phyloP scores from a whole-genome alignment of 2,797 vertebrate genomes.

The Clamator glandarius region DNA sequence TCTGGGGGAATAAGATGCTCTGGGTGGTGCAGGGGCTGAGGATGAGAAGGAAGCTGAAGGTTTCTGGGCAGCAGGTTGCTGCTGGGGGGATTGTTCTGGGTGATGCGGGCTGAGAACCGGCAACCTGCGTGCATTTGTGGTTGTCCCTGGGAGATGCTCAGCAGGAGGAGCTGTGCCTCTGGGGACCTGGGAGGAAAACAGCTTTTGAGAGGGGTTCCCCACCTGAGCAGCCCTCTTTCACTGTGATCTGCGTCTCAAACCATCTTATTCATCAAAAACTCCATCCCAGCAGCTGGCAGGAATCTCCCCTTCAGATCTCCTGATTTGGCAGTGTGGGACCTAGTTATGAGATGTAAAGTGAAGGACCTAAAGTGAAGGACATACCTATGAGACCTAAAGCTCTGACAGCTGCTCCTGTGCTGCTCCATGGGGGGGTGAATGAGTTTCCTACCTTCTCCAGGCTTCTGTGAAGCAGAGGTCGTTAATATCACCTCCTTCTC shows the following conservation, averaged over 20 bases:
- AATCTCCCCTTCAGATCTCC: neutral
- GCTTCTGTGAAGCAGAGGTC: neutral
- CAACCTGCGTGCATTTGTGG: accelerated
- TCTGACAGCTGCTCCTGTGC: accelerated
- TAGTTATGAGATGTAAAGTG: accelerated
- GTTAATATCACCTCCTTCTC: neutral
- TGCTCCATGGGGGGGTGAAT: neutral
- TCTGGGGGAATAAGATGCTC: neutral
- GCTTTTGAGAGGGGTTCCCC: neutral
- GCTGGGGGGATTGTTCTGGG: neutral
- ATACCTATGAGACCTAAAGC: neutral
- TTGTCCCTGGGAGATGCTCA: neutral
- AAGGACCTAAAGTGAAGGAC: too few relatives aligned
- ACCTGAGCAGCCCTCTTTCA: neutral
- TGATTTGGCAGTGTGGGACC: neutral
- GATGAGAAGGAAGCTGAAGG: accelerated
- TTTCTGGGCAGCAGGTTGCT: neutral
- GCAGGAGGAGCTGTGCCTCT: neutral
- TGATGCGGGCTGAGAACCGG: neutral
- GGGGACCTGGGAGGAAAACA: neutral
- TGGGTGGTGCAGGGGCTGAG: neutral
- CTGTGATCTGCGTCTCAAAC: accelerated
- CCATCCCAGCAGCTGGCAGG: neutral
- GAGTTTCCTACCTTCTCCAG: neutral
- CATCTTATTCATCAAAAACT: neutral